A percentile compares a stretch with the other conserved stretches of the same genome.
These are phyloP conservation scores for Mystacornis crossleyi DNA, from an alignment of 2,113 vertebrate species.

Conservation along the genomic window DNA sequence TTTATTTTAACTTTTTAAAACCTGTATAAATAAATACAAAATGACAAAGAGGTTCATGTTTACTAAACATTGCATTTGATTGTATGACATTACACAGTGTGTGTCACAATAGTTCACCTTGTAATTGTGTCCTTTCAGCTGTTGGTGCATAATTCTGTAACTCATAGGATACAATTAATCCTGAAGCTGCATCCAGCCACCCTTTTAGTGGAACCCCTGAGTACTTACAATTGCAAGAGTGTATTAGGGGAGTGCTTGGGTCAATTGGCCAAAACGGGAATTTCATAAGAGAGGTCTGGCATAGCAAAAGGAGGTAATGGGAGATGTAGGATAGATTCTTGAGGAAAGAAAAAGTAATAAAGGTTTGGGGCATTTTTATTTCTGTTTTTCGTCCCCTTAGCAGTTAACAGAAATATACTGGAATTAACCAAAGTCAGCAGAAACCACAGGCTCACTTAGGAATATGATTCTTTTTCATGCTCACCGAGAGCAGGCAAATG, in stretches of 20 bases:
- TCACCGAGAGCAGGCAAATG: slow-evolving; percentile 20
- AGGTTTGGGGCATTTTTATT: slow-evolving; percentile 26
- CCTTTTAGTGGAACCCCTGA: slow-evolving; percentile 70
- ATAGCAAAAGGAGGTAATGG: not conserved
- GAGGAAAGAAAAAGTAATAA: not conserved
- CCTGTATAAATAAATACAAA: slow-evolving; percentile 78
- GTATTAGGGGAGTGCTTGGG: slow-evolving; percentile 59
- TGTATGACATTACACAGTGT: slow-evolving; percentile 74
- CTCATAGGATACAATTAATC: slow-evolving; percentile 59
- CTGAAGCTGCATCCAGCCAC: slow-evolving; percentile 67
- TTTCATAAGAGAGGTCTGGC: slow-evolving; percentile 24
- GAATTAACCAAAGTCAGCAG: slow-evolving; percentile 26
- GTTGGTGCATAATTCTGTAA: slow-evolving; percentile 68
- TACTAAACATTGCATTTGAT: slow-evolving; percentile 75
- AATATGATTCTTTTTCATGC: slow-evolving; percentile 20
- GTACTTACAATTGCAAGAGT: slow-evolving; percentile 69
- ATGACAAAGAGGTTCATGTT: slow-evolving; percentile 73
- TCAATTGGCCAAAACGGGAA: slow-evolving; percentile 40
- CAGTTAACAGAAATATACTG: not conserved
- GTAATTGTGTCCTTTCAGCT: slow-evolving; percentile 68
- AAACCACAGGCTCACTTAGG: slow-evolving; percentile 13
- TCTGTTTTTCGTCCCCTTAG: not conserved
- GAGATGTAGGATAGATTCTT: not conserved
- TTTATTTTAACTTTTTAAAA: slow-evolving; percentile 73
- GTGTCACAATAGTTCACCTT: slow-evolving; percentile 70